A percentile compares a stretch with the other conserved stretches of the same genome.
phyloP scores from a whole-genome alignment of 1,140 invertebrate genomes.

The Hestina assimilis region DNA sequence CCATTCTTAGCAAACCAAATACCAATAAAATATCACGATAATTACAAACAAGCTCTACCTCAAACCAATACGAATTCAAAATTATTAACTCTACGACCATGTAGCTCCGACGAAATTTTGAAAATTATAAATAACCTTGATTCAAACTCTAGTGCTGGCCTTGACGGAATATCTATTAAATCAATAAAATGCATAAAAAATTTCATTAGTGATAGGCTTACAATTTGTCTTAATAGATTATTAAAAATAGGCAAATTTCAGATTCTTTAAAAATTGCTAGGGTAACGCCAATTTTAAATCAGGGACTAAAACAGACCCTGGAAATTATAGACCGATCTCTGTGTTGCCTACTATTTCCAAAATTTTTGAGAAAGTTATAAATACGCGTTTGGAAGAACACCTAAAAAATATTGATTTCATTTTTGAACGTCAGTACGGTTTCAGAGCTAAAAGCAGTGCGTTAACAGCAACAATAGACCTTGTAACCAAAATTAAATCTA shows the following conservation, averaged over 20 bases:
- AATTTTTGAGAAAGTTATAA: constrained; percentile 10
- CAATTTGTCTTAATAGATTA: constrained; percentile 6
- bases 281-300: constrained; percentile 14
- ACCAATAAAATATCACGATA: background rate
- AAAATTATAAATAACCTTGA: constrained; percentile 7
- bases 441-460: constrained; percentile 14
- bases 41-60: constrained; percentile 2
- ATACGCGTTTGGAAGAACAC: constrained; percentile 1
- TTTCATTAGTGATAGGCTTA: background rate
- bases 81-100: constrained; percentile 2
- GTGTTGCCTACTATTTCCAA: constrained; percentile 12
- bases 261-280: constrained; percentile 14
- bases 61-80: background rate
- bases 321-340: constrained; percentile 17
- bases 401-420: constrained; percentile 1
- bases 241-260: constrained; percentile 6
- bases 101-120: background rate
- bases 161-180: constrained; percentile 14
- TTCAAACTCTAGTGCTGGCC: constrained; percentile 4
- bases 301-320: constrained; percentile 14
- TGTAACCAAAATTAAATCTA: constrained; percentile 12
- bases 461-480: constrained; percentile 8
- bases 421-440: constrained; percentile 15
- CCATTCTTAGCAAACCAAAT: constrained; percentile 10
- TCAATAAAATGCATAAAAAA: constrained; percentile 13